These are phyloP conservation scores for Luperina testacea DNA, from an alignment of 2,888 invertebrate genomes.

Conservation along the genomic window DNA sequence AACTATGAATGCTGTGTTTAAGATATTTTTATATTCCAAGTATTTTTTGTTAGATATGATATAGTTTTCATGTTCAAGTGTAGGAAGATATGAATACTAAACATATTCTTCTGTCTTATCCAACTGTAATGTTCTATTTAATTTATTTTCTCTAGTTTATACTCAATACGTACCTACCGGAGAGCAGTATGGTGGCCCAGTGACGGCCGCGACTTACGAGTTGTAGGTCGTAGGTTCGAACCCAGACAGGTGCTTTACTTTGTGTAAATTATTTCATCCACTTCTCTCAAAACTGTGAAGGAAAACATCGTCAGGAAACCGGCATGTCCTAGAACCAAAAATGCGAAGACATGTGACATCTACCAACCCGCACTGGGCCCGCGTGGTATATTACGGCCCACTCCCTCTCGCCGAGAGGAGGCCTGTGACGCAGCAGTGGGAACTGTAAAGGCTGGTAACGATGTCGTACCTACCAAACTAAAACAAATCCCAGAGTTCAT, in stretches of 20 bases:
- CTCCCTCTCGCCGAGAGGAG: background rate
- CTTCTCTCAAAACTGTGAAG: background rate
- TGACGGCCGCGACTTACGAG: too few species aligned
- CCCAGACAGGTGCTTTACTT: background rate
- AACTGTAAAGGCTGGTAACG: background rate
- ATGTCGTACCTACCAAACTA: background rate
- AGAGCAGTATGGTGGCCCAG: background rate
- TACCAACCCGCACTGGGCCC: too few species aligned
- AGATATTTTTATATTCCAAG: slow-evolving; percentile 65
- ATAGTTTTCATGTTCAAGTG: background rate
- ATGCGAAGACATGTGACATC: too few species aligned
- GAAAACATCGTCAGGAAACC: background rate
- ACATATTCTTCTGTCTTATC: background rate
- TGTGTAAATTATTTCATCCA: background rate
- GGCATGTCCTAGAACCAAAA: background rate
- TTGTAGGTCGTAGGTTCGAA: background rate
- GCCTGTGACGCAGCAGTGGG: background rate
- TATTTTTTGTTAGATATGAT: slow-evolving; percentile 39
- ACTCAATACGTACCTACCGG: background rate
- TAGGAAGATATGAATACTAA: too few species aligned
- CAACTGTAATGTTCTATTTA: background rate
- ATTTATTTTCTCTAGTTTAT: background rate
- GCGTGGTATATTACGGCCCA: background rate
- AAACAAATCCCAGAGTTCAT: background rate
- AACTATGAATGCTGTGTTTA: slow-evolving; percentile 64